Conservation (phyloP, 2,797 vertebrate genomes). For the Hypotaenidia philippensis region DNA sequence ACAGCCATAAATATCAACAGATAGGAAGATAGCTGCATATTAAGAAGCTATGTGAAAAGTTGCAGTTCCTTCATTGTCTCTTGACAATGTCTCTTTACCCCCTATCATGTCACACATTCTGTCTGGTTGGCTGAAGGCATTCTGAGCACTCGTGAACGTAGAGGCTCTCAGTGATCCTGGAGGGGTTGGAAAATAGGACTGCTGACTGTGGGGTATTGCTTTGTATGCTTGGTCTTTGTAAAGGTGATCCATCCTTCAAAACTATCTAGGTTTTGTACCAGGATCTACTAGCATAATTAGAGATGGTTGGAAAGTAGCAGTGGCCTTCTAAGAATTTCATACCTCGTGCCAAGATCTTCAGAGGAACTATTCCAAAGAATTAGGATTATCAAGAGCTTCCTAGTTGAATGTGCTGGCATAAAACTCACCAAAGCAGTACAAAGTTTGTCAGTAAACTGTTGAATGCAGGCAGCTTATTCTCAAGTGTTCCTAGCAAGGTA, state of each 20-base stretch:
- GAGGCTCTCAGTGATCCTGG: not conserved
- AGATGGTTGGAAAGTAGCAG: not conserved
- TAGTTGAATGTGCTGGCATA: not conserved
- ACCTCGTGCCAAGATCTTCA: not conserved
- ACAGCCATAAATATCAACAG: not conserved
- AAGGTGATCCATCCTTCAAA: not conserved
- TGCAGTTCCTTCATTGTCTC: not conserved
- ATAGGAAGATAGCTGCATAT: not conserved
- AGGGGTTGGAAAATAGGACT: not conserved
- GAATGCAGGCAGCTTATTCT: not conserved
- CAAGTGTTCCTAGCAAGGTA: not conserved
- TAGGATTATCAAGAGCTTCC: not conserved
- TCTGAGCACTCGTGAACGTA: not conserved
- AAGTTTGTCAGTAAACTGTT: not conserved
- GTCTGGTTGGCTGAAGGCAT: not conserved
- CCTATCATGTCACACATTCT: not conserved
- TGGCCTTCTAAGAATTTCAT: not conserved
- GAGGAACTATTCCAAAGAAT: not conserved
- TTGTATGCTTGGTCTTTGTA: not conserved
- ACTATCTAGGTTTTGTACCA: not conserved
- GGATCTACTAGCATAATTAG: not conserved
- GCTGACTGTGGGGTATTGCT: not conserved
- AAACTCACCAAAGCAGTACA: not conserved
- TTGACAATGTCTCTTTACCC: not conserved
- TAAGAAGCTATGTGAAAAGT: not conserved